These are phyloP conservation scores for Stictonetta naevosa DNA, from an alignment of 2,113 vertebrate genomes.

Conservation along the genomic window DNA sequence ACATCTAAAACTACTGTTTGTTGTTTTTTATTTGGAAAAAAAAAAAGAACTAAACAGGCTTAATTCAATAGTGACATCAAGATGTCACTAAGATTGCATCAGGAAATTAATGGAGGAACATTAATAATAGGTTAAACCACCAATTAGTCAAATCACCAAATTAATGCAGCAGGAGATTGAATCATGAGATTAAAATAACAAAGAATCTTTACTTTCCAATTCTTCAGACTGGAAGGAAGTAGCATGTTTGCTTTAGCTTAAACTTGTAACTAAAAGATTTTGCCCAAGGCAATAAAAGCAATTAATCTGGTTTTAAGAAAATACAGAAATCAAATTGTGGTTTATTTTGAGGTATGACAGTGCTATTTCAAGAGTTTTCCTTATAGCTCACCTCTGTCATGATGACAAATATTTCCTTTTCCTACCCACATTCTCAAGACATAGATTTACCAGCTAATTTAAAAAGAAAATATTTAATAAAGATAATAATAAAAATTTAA, in stretches of 20 bases:
- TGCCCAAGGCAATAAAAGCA: not conserved
- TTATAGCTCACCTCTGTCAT: not conserved
- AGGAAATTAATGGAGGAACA: slow-evolving; percentile 55
- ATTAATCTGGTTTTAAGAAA: slow-evolving; percentile 14
- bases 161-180: slow-evolving; percentile 65
- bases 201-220: slow-evolving; percentile 40
- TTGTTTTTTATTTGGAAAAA: not conserved
- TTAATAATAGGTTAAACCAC: slow-evolving; percentile 67
- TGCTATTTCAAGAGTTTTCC: not conserved
- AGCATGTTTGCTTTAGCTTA: slow-evolving; percentile 20
- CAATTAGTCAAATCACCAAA: slow-evolving; percentile 66
- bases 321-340: slow-evolving; percentile 5
- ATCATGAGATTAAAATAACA: slow-evolving; percentile 68
- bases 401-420: not conserved
- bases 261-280: not conserved
- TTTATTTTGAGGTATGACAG: not conserved
- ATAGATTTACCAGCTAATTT: not conserved
- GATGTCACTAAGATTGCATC: slow-evolving; percentile 57
- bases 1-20: not conserved
- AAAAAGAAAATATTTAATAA: not conserved
- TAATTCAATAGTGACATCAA: slow-evolving; percentile 54
- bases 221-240: slow-evolving; percentile 22
- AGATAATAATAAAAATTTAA: not conserved
- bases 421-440: not conserved
- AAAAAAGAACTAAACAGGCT: not conserved